phyloP scores from a whole-genome alignment of 2,113 vertebrate genomes.

The Bufo gargarizans region DNA sequence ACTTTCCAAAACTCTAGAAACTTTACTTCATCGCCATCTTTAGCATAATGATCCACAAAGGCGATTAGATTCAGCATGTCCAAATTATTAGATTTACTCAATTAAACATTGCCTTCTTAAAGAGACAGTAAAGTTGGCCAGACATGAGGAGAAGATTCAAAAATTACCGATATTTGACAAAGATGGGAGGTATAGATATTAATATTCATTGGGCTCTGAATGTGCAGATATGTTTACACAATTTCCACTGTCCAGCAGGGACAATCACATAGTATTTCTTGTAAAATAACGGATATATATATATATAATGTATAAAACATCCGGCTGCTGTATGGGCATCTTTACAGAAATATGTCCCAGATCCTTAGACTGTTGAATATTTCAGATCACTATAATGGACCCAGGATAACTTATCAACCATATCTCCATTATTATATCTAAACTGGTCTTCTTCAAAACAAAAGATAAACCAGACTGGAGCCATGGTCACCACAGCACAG shows the following conservation, averaged over 20 bases:
- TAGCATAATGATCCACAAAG: not conserved
- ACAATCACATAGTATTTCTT: not conserved
- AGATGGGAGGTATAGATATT: too few relatives aligned
- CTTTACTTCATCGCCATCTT: not conserved
- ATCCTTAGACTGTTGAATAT: not conserved
- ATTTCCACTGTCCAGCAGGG: not conserved
- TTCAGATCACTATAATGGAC: not conserved
- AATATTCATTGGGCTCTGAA: too few relatives aligned
- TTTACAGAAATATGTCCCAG: not conserved
- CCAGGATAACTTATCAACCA: not conserved
- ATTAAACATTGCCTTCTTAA: not conserved
- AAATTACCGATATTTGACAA: not conserved
- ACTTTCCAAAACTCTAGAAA: not conserved
- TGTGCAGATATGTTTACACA: too few relatives aligned
- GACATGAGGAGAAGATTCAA: not conserved
- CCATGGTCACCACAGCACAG: conserved; percentile 13
- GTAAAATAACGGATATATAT: too few relatives aligned
- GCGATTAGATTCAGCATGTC: not conserved
- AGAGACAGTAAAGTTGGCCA: not conserved
- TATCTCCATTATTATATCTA: not conserved
- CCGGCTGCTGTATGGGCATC: not conserved
- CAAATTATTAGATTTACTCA: not conserved
- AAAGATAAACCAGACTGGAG: conserved; percentile 1
- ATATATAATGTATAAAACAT: too few relatives aligned
- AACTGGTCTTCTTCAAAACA: conserved; percentile 1